Evolutionary conservation across 1,140 invertebrate species (phyloP), one percentile per base, ranked within the genome.

Genomic region (Aphaenogaster rudis): DNA sequence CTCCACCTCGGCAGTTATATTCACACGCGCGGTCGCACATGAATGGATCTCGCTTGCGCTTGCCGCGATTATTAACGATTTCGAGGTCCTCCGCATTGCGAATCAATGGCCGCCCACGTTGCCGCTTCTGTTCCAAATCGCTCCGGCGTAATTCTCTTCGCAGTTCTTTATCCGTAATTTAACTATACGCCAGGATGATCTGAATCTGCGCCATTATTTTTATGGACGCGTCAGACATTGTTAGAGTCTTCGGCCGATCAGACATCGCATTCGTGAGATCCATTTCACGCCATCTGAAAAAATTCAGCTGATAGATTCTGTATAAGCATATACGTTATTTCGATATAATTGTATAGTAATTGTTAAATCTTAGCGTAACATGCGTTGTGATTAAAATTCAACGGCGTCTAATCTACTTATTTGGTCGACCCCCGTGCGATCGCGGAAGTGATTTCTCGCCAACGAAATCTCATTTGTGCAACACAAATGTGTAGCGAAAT

Each of bases 1-100:
- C 79, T 82, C 90, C 86, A 80, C 88, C 81, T 82, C 90, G 87
- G 90, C 93, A 93, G 93, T 94, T 94, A 94, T 93, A 94, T 94
- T 94, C 93, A 93, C 90, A 93, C 90, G 92, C 93, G 61, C 88
- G 93, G 88, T 89, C 90, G 93, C 88, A 91, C 87, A 71, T 92
- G 90, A 94, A 93, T 94, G 86, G 89, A 91, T 88, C 84, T 88
- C 76, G 82, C 86, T 90, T 84, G 88, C 91, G 80, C 45, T 50
- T 66, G 33, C 90, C 79, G 77, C 89, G 88, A 93, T 93, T 93
- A 92, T 93, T 93, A 93, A 91, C 90, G 92, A 89, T 90, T 92
- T 92, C 91, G 86, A 91, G 80, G 78, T 77, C 67, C 86, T 88
- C 78, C 74, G 88, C 81, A 86, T 80, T 69, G 57, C 69, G 78